These are phyloP conservation scores for Iguana delicatissima DNA, from an alignment of 2,797 vertebrate genomes.

Conservation along the genomic window DNA sequence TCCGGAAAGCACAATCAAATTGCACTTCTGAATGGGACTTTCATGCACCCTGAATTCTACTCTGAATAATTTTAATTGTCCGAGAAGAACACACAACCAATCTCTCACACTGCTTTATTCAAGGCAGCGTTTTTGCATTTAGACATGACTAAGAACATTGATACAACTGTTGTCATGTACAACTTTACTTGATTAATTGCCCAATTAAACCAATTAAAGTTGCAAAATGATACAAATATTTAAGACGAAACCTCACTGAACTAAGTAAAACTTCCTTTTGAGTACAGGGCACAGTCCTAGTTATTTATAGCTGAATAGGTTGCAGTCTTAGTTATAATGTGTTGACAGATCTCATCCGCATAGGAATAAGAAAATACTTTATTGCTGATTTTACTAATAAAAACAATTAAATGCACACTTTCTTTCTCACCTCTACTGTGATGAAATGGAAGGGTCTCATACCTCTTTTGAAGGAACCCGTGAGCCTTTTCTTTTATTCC, in stretches of 20 bases:
- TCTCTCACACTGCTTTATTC: conserved; percentile 42
- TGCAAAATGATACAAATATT: background rate
- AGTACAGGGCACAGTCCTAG: background rate
- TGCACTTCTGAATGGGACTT: background rate
- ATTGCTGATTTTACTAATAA: conserved; percentile 50
- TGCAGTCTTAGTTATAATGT: background rate
- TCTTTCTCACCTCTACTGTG: conserved; percentile 51
- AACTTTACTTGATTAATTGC: background rate
- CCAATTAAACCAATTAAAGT: background rate
- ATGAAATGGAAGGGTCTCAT: conserved; percentile 78
- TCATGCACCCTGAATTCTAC: background rate
- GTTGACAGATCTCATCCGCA: conserved; percentile 30
- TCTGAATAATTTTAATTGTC: background rate
- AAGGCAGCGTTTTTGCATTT: conserved; percentile 41
- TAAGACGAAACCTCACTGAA: background rate
- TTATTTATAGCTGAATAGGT: background rate
- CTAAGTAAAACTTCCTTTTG: background rate
- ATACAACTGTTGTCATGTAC: background rate
- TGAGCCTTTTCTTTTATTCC: conserved; percentile 96
- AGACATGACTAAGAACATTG: conserved; percentile 34
- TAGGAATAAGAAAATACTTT: conserved; percentile 37
- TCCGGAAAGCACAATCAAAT: background rate
- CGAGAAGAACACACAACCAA: background rate
- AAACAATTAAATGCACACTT: conserved; percentile 36
- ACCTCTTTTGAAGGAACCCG: conserved; percentile 98